A percentile compares a stretch with the other conserved stretches of the same genome.
Evolutionary conservation across 1,140 invertebrate species (phyloP).

Genomic region (Eubasilissa regina): DNA sequence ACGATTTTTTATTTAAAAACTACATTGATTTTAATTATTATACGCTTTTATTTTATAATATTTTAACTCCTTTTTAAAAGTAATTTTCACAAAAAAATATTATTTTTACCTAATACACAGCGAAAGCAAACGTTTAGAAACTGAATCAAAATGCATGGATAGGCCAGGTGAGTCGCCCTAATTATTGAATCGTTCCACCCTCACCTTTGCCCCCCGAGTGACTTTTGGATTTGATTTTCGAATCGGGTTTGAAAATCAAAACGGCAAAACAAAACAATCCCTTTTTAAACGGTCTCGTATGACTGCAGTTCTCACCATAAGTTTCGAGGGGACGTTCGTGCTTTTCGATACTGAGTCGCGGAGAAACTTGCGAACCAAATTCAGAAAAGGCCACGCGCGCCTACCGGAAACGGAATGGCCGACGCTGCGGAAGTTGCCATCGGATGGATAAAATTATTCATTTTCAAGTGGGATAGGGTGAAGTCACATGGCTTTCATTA

Average conservation of each 20-base stretch:
- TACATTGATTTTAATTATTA: no score
- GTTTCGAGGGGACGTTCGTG: constrained; percentile 23
- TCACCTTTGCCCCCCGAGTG: constrained; percentile 42
- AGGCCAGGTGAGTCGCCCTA: constrained; percentile 30
- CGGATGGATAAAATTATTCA: constrained; percentile 57
- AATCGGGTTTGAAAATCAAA: constrained; percentile 49
- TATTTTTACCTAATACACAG: no score
- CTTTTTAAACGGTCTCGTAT: constrained; percentile 52
- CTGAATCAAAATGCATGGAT: background rate
- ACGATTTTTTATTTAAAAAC: no score
- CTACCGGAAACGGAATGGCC: constrained; percentile 53
- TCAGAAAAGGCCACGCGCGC: constrained; percentile 55
- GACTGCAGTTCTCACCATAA: background rate
- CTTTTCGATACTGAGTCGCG: constrained; percentile 16
- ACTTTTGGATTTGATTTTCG: constrained; percentile 59
- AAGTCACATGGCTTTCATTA: constrained; percentile 18
- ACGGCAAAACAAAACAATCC: constrained; percentile 47
- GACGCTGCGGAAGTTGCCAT: constrained; percentile 58
- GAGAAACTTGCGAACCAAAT: constrained; percentile 19
- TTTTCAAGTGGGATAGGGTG: constrained; percentile 26
- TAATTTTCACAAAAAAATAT: no score
- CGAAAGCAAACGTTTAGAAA: no score
- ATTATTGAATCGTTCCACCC: constrained; percentile 39
- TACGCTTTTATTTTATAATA: no score
- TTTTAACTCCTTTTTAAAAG: no score